Base-by-base conservation (phyloP, 2,888 invertebrate genomes). In the Sericinus montela region DNA sequence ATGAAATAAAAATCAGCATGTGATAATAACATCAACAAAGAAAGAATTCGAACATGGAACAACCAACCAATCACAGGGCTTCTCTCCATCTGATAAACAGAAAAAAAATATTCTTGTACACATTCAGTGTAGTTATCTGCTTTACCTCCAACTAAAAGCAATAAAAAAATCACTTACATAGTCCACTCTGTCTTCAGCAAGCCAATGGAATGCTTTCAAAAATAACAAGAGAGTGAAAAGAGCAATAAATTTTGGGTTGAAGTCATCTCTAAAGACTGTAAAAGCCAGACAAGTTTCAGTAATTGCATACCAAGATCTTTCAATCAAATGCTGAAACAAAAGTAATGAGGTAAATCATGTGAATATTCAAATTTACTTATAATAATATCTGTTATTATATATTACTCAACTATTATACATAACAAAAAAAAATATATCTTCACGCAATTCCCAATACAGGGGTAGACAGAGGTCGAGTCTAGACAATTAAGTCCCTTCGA, bases 281-380 rank as follows among this genome's bases (percentile, higher is more conserved):
- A 99, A 99, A 8, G 99, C 99, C 67, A 99, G 89, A 83, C 99
- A 99, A 14, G 99, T 99, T 90, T 99, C 99, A n/a, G 99, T 98
- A 52, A 99, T 94, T 6, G 99, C 99, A 90, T 99, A 99, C 99
- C 99, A 98, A 39, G 98, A 97, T 60, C 98, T 92, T 79, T 99
- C 99, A 78, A 98, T 95, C 67, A 99, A 90, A 89, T 99, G 98
- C 97, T 97, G 87, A 54, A 93, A 91, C 61, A 66, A 66, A 60
- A 19, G 5, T 19, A 19, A 19, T 19, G 2, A 19, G 2, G 5
- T 19, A 19, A 61, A 52, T 25, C 4, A 29, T 29, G n/a, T 32
- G n/a, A 32, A 11, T 32, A 11, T n/a, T 32, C 11, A 5, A 19
- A 19, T 3, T 19, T 2, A 5, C 5, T 19, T 5, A 3, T 19